Conservation (phyloP, 37 sponge, comb jelly and placozoan species). For the Aplysina aerophoba region DNA sequence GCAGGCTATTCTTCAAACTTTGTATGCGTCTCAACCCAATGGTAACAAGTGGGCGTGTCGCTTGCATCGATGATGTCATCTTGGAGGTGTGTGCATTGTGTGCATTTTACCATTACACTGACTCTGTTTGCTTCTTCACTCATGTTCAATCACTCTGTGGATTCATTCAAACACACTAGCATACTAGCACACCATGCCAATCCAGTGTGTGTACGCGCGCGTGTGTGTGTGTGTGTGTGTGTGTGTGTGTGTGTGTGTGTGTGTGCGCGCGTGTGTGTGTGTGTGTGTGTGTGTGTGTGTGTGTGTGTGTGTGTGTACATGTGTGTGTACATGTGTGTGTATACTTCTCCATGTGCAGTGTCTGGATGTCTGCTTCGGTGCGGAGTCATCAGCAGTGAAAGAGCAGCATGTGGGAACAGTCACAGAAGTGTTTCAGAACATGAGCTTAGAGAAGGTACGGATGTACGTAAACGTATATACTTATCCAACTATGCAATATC, state of each 20-base stretch:
- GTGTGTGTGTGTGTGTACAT: not conserved
- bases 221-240: too few species aligned
- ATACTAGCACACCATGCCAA: too few species aligned
- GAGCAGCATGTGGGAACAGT: not conserved
- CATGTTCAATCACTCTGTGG: too few species aligned
- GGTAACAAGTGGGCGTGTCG: slow-evolving; percentile 45
- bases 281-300: not conserved
- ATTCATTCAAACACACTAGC: too few species aligned
- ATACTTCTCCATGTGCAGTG: not conserved
- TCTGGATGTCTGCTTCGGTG: slow-evolving; percentile 21
- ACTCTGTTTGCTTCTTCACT: too few species aligned
- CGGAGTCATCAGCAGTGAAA: not conserved
- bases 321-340: not conserved
- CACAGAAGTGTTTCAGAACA: slow-evolving; percentile 27
- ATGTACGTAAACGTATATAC: too few species aligned
- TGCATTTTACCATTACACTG: too few species aligned
- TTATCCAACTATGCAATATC: too few species aligned
- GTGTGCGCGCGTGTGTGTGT: too few species aligned
- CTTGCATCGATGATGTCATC: slow-evolving; percentile 57
- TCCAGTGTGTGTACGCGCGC: too few species aligned
- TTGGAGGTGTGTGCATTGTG: slow-evolving; percentile 58
- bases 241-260: too few species aligned
- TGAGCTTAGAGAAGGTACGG: slow-evolving; percentile 1
- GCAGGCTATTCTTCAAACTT: slow-evolving; percentile 57
- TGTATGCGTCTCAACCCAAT: slow-evolving; percentile 53